Base-by-base conservation (phyloP, 2,888 invertebrate species). In the Drosophila heteroneura region DNA sequence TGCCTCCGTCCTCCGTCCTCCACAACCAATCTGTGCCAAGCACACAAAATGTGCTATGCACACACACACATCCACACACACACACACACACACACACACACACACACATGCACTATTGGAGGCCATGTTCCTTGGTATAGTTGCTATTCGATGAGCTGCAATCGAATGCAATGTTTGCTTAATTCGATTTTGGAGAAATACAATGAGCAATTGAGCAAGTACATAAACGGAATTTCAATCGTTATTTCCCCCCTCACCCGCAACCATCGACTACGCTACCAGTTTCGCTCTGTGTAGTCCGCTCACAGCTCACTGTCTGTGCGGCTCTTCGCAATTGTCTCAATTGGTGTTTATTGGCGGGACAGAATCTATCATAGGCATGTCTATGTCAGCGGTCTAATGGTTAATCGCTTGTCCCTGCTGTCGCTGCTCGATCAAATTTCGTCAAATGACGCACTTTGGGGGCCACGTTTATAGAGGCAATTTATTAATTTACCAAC, bases 401-500 rank as follows among this genome's bases (percentile, higher is more conserved):
- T 39, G 74, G 63, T 61, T 79, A 78, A 79, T 74, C 79, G 79
- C 57, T 73, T 72, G 68, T 77, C 62, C 53, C 66, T 56, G 63
- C 67, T 58, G 66, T 66, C 72, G 68, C 62, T 53, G 63, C 83
- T 80, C 81, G 68, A 74, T 89, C 88, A 85, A 85, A 85, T 85
- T 76, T 85, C 83, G 70, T 87, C 71, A 84, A 74, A 82, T 76
- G 69, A 89, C 76, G 61, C 79, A 82, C 79, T 47, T 70, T 62
- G 68, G 65, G 69, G 63, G 57, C 59, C 72, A 72, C 88, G 74
- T 85, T 90, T 85, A 85, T 89, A 72, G 77, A 82, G 88, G 81
- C 89, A 90, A 90, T 90, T 85, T 85, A 90, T 85, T 88, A 85
- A 85, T 90, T 85, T 85, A 78, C 65, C 80, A 84, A 85, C 39